Percentiles rank a stretch among this genome's conserved stretches.
These are phyloP conservation scores for Celastrina argiolus DNA, from an alignment of 2,888 invertebrate genomes.

Conservation along the genomic window DNA sequence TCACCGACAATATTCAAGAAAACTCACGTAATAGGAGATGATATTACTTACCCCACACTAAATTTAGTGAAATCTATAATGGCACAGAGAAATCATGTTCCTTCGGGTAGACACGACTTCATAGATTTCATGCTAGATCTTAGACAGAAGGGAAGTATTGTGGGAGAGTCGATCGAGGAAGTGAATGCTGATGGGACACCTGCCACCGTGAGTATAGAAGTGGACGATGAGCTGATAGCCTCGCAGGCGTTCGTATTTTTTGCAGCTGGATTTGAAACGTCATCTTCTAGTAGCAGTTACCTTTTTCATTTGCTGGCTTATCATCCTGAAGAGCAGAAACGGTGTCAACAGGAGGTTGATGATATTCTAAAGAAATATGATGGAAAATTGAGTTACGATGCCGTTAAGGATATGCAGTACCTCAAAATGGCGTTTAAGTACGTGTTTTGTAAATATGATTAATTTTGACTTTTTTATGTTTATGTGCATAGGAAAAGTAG, in stretches of 20 bases:
- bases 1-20: slow-evolving; percentile 40
- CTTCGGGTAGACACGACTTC: slow-evolving; percentile 46
- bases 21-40: slow-evolving; percentile 34
- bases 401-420: slow-evolving; percentile 57
- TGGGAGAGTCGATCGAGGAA: slow-evolving; percentile 53
- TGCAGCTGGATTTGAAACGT: slow-evolving; percentile 52
- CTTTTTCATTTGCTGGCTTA: slow-evolving; percentile 65
- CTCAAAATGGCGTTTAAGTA: slow-evolving; percentile 55
- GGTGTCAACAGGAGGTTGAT: slow-evolving; percentile 61
- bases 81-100: slow-evolving; percentile 47
- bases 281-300: slow-evolving; percentile 66
- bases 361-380: slow-evolving; percentile 48
- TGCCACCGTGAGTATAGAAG: slow-evolving; percentile 47
- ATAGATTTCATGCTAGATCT: slow-evolving; percentile 52
- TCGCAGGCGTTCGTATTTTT: slow-evolving; percentile 58
- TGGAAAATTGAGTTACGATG: slow-evolving; percentile 54
- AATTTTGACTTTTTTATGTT: no score
- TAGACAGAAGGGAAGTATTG: slow-evolving; percentile 51
- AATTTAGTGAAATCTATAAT: slow-evolving; percentile 44
- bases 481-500: no score
- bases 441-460: background rate
- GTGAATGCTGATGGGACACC: slow-evolving; percentile 51
- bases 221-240: slow-evolving; percentile 51
- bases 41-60: slow-evolving; percentile 35
- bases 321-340: slow-evolving; percentile 61